Base-by-base conservation (phyloP, 1,140 invertebrate genomes). In the Alviniconcha marisindica region DNA sequence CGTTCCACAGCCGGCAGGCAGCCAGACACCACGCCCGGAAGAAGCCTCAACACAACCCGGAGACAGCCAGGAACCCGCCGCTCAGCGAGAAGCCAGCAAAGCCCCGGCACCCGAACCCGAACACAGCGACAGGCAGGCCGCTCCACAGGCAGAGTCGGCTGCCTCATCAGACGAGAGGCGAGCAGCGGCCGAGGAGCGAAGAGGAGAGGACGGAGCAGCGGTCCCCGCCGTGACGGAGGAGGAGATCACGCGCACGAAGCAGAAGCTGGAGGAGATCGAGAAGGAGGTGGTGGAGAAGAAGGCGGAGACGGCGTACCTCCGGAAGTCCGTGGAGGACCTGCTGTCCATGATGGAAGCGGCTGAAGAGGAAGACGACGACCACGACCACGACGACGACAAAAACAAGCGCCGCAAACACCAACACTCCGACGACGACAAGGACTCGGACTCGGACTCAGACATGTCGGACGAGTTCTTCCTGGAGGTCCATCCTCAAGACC, bases 221-320 rank as follows among this genome's bases (percentile, higher is more conserved):
- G 24, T 2, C 36, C 2, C 10, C 10, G 33, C 69, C 10, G 0
- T 71, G 24, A 71, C 69, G 18, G 36, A 40, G 24, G 69, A 71
- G 15, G 69, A 71, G 36, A 71, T 71, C 69, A 14, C 24, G 5
- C 15, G 33, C 2, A 40, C 69, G 33, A 71, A 71, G 21, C 69
- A 71, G 69, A 71, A 71, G 36, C 69, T 71, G 36, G 33, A 71
- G 28, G 36, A 71, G 24, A 33, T 71, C 33, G 69, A 71, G 24
- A 71, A 71, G 21, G 69, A 71, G 40, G 69, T 71, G 1, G 69
- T 38, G 15, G 1, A 15, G 36, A 71, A 71, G 36, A 71, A 71
- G 36, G 36, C 33, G 21, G 69, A 71, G 21, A 71, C 69, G 15
- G 69, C 14, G 15, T 71, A 21, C 69, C 69, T 71, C 36, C 38